Evolutionary conservation across 1,140 invertebrate species (phyloP), one percentile per base, ranked within the genome.

Genomic region (Calliphora vicina): DNA sequence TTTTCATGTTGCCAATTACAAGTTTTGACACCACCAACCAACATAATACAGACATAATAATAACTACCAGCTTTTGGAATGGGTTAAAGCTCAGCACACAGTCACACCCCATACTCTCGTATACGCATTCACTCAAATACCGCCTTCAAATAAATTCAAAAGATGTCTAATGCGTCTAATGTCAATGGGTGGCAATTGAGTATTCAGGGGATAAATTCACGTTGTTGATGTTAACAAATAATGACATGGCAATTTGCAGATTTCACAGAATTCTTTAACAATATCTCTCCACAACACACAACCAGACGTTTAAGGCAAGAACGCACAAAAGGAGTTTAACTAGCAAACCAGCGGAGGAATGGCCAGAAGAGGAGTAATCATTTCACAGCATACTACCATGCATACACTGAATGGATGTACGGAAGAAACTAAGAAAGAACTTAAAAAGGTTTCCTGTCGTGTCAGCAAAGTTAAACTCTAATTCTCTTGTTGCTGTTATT

Each of bases 211-310:
- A 27, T 35, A 83, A 80, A 29, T 84, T 82, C 84, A 67, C 76
- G 43, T 82, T 82, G 84, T 89, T 89, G 88, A 89, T 86, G 84
- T 86, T 89, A 89, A 89, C 88, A 89, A 89, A 89, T 89, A 89
- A 89, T 89, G 88, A 88, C 88, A 89, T 87, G 87, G 87, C 88
- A 89, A 89, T 89, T 89, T 89, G 88, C 88, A 88, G 87, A 89
- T 88, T 88, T 89, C 88, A 88, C 87, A 89, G 87, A 87, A 88
- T 85, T 86, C 84, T 29, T 61, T 23, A 5, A n/a, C 20, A 26
- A 83, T 80, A 9, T 71, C n/a, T n/a, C 50, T 74, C 6, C n/a
- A 45, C 10, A 43, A 15, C 25, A 61, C 45, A 35, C n/a, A 35
- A 35, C n/a, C 17, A n/a, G n/a, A 45, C 35, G 1, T 67, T 72